A percentile compares a stretch with the other conserved stretches of the same genome.
phyloP scores from a whole-genome alignment of 2,113 vertebrate species.

The human (Homo sapiens) region DNA sequence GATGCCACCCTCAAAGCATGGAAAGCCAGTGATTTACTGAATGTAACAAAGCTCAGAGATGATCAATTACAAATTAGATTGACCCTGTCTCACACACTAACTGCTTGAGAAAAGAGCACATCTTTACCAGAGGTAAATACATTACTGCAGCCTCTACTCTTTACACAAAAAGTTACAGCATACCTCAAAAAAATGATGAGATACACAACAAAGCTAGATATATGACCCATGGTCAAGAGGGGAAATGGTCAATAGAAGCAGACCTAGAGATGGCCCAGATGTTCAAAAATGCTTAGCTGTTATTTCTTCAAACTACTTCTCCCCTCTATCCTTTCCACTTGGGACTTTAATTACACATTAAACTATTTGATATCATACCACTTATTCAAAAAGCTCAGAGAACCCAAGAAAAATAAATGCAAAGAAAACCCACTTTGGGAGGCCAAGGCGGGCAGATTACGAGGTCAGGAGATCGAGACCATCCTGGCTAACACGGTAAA shows the following conservation, averaged over 20 bases:
- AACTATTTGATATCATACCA: not conserved
- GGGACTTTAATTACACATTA: not conserved
- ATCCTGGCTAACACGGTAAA: no score
- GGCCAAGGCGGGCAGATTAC: no score
- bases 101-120: not conserved
- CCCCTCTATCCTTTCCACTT: not conserved
- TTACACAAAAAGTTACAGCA: not conserved
- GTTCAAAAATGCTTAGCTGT: not conserved
- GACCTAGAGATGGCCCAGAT: no score
- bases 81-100: not conserved
- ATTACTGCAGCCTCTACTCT: not conserved
- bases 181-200: not conserved
- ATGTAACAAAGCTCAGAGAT: not conserved
- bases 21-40: not conserved
- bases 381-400: no score
- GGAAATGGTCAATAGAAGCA: no score
- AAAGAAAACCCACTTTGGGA: not conserved
- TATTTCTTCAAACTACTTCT: not conserved
- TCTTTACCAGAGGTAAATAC: not conserved
- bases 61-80: not conserved
- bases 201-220: not conserved
- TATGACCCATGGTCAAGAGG: no score
- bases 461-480: no score
- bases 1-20: not conserved
- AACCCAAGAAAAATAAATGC: no score